phyloP scores from a whole-genome alignment of 2,888 invertebrate genomes.

The Abrostola tripartita region DNA sequence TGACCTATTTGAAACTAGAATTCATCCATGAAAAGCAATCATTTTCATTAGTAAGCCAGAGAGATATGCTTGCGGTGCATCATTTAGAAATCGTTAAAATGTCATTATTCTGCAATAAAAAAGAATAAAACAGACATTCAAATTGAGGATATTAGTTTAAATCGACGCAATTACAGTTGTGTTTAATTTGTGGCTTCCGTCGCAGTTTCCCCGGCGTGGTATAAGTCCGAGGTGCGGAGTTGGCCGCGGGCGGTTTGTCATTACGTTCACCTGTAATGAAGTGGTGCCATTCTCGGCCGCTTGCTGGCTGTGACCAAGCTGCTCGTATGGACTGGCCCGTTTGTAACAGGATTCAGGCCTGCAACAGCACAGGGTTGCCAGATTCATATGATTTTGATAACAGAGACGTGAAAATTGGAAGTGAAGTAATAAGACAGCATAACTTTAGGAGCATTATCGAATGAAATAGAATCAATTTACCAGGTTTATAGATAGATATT shows the following conservation, averaged over 20 bases:
- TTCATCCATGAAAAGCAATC: neutral
- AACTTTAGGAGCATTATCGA: neutral
- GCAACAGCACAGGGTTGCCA: conserved; percentile 28
- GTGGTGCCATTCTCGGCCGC: conserved; percentile 57
- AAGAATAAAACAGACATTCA: conserved; percentile 14
- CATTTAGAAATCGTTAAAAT: neutral
- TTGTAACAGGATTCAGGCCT: conserved; percentile 64
- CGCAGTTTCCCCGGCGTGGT: conserved; percentile 44
- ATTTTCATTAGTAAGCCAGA: neutral
- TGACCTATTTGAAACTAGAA: neutral
- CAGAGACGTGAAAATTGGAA: neutral
- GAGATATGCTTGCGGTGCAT: neutral
- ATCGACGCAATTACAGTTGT: conserved; percentile 40
- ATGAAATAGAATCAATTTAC: neutral
- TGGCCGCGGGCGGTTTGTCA: conserved; percentile 64
- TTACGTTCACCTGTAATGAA: conserved; percentile 67
- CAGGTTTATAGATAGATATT: neutral
- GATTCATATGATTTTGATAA: neutral
- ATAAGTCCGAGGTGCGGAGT: conserved; percentile 65
- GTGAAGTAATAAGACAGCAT: neutral
- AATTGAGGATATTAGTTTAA: conserved; percentile 42
- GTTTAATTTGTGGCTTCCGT: conserved; percentile 56
- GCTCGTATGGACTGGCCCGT: conserved; percentile 43
- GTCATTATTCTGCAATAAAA: conserved; percentile 12
- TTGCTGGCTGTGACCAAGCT: conserved; percentile 33